Percentiles rank a stretch among this genome's conserved stretches.
Conservation (phyloP, 2,797 vertebrate genomes). For the Sebastes iracundus region DNA sequence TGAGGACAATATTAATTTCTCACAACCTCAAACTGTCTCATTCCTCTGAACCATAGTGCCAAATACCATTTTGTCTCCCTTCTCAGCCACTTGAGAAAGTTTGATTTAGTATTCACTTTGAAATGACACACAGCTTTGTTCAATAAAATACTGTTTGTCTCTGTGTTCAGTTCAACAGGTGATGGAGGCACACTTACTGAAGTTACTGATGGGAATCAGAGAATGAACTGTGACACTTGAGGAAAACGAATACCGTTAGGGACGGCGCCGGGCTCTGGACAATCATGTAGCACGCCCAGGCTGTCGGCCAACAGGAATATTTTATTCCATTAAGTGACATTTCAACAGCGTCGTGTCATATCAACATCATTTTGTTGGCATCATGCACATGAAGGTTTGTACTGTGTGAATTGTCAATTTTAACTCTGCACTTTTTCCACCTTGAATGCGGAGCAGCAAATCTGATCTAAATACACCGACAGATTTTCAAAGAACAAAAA, state of each 20-base stretch:
- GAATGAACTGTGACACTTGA: constrained; percentile 79
- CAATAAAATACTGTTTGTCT: not conserved
- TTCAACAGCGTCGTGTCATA: not conserved
- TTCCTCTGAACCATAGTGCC: too few species aligned
- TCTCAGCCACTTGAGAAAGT: not conserved
- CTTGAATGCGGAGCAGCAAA: not conserved
- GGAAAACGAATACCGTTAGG: not conserved
- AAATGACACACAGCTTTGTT: not conserved
- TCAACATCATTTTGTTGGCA: not conserved
- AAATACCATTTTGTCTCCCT: not conserved
- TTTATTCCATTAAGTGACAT: not conserved
- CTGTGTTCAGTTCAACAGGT: constrained; percentile 93
- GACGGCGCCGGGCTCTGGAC: constrained; percentile 27
- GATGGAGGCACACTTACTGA: constrained; percentile 94
- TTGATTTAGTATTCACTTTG: not conserved
- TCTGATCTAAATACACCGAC: not conserved
- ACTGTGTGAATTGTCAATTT: constrained; percentile 5
- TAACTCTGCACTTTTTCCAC: constrained; percentile 14
- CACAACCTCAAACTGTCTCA: not conserved
- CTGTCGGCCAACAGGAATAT: not conserved
- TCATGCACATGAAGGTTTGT: constrained; percentile 19
- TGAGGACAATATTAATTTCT: not conserved
- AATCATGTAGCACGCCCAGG: constrained; percentile 35
- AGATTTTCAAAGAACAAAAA: not conserved
- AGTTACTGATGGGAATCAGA: constrained; percentile 94